A percentile compares a stretch with the other conserved stretches of the same genome.
These are phyloP conservation scores for Oryctolagus cuniculus DNA, from an alignment of 2,113 vertebrate genomes.

Conservation along the genomic window DNA sequence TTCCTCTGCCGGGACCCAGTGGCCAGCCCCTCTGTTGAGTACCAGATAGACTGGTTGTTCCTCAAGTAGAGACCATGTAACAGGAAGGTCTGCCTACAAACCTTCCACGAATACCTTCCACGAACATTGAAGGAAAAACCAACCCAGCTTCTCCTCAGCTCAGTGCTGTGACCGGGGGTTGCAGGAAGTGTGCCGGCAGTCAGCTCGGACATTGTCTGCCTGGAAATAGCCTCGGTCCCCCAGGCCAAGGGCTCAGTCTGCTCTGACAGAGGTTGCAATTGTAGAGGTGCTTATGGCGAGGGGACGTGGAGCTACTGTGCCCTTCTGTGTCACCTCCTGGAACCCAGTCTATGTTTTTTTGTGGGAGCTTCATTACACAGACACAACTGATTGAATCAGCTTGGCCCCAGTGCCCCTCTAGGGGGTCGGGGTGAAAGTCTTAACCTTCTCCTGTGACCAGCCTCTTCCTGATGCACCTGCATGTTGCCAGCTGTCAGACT, in stretches of 20 bases:
- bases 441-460: neutral
- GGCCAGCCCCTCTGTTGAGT: neutral
- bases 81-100: neutral
- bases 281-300: neutral
- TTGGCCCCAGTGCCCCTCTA: neutral
- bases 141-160: neutral
- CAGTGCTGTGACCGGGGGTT: neutral
- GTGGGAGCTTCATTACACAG: neutral
- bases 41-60: neutral
- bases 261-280: neutral
- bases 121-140: neutral
- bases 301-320: neutral
- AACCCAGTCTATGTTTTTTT: neutral
- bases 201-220: neutral
- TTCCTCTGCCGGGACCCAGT: no score
- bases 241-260: neutral
- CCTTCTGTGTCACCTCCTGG: neutral
- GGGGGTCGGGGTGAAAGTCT: neutral
- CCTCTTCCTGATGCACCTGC: no score
- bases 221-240: neutral
- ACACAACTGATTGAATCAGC: neutral
- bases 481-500: neutral
- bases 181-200: no score
- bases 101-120: neutral
- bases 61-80: neutral